Conservation (phyloP, 2,113 vertebrate species). For the Sylvietta virens region DNA sequence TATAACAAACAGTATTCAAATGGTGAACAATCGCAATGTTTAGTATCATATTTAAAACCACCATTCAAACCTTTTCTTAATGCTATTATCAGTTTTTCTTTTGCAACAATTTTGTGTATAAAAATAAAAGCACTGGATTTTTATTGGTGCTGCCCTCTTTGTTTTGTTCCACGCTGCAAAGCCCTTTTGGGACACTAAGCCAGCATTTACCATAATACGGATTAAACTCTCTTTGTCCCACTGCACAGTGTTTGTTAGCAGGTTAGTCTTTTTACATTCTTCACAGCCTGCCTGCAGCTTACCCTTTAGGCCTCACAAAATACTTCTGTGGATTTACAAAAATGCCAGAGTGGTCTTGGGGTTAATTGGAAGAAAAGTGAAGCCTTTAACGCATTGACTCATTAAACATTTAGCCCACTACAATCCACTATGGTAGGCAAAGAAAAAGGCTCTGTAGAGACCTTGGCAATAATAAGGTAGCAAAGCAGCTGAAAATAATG, state of each 20-base stretch:
- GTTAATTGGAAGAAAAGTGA: conserved; percentile 97
- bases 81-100: conserved; percentile 84
- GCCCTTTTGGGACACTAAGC: conserved; percentile 90
- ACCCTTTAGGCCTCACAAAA: conserved; percentile 90
- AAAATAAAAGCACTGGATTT: conserved; percentile 83
- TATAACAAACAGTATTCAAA: conserved; percentile 83
- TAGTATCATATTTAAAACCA: conserved; percentile 85
- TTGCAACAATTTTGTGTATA: conserved; percentile 83
- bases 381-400: conserved; percentile 87
- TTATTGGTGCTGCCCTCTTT: conserved; percentile 82
- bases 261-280: conserved; percentile 94
- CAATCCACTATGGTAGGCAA: conserved; percentile 72
- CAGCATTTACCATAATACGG: conserved; percentile 96
- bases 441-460: conserved; percentile 73
- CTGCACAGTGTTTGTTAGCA: conserved; percentile 90
- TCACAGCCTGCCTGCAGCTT: conserved; percentile 86
- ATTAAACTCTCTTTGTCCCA: conserved; percentile 90
- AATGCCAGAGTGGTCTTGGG: conserved; percentile 87
- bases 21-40: conserved; percentile 81
- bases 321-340: conserved; percentile 94
- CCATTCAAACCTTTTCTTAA: conserved; percentile 81
- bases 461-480: conserved; percentile 72
- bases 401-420: conserved; percentile 91
- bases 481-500: conserved; percentile 70
- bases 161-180: conserved; percentile 84